Base-by-base conservation (phyloP, 2,797 vertebrate genomes). In the Allobates femoralis region DNA sequence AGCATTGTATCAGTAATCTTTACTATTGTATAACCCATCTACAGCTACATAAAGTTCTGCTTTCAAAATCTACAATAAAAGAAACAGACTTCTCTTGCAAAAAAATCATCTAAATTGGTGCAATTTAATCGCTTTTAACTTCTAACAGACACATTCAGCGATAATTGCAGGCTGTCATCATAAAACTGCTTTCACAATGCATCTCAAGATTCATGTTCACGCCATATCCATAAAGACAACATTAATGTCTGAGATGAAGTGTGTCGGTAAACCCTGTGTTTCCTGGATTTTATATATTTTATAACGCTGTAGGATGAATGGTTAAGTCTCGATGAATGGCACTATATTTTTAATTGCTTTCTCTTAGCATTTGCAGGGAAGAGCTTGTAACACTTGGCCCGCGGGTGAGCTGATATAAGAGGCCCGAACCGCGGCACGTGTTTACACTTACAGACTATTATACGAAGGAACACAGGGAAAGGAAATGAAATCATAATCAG, bases 141-240 rank as follows among this genome's bases (percentile, higher is more conserved):
- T 76, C 71, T 77, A 85, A 88, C 83, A 85, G 87, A 88, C 83
- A 88, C 78, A 88, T 88, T 88, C 78, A 85, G 71, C 83, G 76
- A 77, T 88, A 88, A 88, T 88, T 88, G 83, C 87, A 81, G 78
- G 78, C 87, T 88, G 87, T 85, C 87, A 88, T 81, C 78, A 81
- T 85, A 88, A 88, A 80, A 80, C 66, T 30, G 60, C 86, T 85
- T 88, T 81, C 79, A 85, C 83, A 88, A 85, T 81, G 77, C 60
- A 77, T 80, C 87, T 85, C 71, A 87, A 28, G 56, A 73, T 84
- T 84, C 76, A 55, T 85, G 79, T 81, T 75, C 83, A 85, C 82
- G 28, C 78, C 71, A 60, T 26, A 88, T 76, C 87, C 71, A 81
- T 85, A 77, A 85, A 81, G 76, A 62, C 67, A 88, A 88, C 78